Percentiles rank a stretch among this genome's conserved stretches.
Evolutionary conservation across 2,888 invertebrate species (phyloP).

Genomic region (Zonitis immaculata): DNA sequence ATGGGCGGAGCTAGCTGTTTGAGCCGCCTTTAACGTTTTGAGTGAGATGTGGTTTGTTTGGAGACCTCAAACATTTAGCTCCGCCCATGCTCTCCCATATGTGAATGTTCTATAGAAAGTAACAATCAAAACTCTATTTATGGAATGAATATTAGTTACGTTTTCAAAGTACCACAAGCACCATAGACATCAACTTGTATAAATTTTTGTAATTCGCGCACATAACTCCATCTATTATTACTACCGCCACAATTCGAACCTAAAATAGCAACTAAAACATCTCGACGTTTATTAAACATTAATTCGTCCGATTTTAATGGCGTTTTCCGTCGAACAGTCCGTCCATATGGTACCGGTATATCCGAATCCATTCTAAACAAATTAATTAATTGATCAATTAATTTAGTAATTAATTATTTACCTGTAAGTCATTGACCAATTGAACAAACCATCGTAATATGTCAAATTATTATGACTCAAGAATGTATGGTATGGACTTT

Average conservation of each 20-base stretch:
- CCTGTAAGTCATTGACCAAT: conserved; percentile 68
- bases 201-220: conserved; percentile 54
- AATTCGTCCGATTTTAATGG: conserved; percentile 16
- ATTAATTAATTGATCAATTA: too few relatives aligned
- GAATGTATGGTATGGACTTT: conserved; percentile 61
- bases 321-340: conserved; percentile 47
- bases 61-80: too few relatives aligned
- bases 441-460: conserved; percentile 59
- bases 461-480: conserved; percentile 43
- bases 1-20: too few relatives aligned
- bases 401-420: conserved; percentile 36
- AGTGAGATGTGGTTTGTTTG: too few relatives aligned
- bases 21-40: too few relatives aligned
- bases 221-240: conserved; percentile 53
- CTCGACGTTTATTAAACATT: conserved; percentile 44
- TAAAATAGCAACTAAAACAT: conserved; percentile 53
- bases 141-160: too few relatives aligned
- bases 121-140: too few relatives aligned
- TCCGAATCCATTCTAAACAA: conserved; percentile 58
- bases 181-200: conserved; percentile 59
- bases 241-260: conserved; percentile 56
- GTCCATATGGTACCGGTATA: conserved; percentile 63
- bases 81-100: too few relatives aligned
- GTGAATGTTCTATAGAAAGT: too few relatives aligned
- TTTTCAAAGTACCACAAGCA: conserved; percentile 49